Evolutionary conservation across 2,797 vertebrate genomes (phyloP), one percentile per base, ranked within the genome.

Genomic region (Poliocrania exsul): DNA sequence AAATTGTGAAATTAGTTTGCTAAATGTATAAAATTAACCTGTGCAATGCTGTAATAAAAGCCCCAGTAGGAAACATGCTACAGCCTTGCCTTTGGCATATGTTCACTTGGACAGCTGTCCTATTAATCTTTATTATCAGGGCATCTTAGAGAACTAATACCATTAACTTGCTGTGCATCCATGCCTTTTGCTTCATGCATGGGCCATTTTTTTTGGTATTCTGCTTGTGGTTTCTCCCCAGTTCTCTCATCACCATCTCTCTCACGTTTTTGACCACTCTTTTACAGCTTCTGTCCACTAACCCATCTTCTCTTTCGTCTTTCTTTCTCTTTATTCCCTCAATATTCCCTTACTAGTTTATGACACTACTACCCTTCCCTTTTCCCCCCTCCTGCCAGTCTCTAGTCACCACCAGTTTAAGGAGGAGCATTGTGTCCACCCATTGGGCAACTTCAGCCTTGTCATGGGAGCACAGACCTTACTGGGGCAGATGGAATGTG

Each of bases 291-390:
- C 50, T 86, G 18, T 9, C 40, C n/a, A 23, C 16, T 54, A 61
- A 28, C 6, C 20, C 62, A 10, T 74, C 17, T 33, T 29, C 11
- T 44, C 25, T 90, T 78, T 49, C 4, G 29, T 44, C 40, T 16
- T 75, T n/a, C 29, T 40, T 71, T 40, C 23, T 72, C 9, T 33
- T 54, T 10, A 53, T 50, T 80, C 26, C 51, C 24, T 77, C 35
- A 33, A 0, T 26, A 67, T 67, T 58, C 37, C 10, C 11, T 54
- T 37, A 62, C 13, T 69, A 40, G 17, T 31, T 60, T 38, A 35
- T 3, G n/a, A 31, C 5, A 38, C 40, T 56, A 5, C 16, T 10
- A 2, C 5, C 19, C 46, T 33, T 11, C 13, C 15, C 6, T 3
- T 3, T n/a, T 53, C n/a, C 31, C 7, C 46, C 11, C 21, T 80